These are phyloP conservation scores for Vesta saturnalis DNA, from an alignment of 2,888 invertebrate genomes.

Conservation along the genomic window DNA sequence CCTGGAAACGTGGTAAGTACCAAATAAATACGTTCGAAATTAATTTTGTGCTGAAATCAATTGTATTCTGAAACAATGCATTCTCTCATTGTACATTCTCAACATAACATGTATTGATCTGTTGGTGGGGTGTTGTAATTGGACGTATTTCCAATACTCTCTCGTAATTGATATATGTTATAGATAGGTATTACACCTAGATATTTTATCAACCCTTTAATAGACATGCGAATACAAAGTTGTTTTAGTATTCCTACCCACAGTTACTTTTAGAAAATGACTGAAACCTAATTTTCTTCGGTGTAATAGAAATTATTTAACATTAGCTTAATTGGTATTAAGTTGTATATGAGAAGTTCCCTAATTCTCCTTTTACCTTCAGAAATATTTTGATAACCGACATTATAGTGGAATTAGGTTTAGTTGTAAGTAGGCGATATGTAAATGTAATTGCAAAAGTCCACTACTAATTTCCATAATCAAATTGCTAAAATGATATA, in stretches of 20 bases:
- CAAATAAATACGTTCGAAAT: neutral
- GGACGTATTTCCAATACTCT: neutral
- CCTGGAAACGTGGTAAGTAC: neutral
- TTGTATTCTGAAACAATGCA: neutral
- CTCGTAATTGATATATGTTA: neutral
- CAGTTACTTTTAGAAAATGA: too few species aligned
- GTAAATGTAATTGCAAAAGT: neutral
- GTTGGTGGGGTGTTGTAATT: neutral
- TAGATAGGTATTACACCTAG: too few species aligned
- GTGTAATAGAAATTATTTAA: too few species aligned
- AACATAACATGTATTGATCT: neutral
- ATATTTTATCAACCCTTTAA: neutral
- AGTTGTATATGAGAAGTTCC: too few species aligned
- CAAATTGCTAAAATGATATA: neutral
- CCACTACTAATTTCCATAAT: neutral
- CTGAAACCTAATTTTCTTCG: too few species aligned
- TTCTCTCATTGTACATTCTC: neutral
- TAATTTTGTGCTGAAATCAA: neutral
- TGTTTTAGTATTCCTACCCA: too few species aligned
- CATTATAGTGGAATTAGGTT: neutral
- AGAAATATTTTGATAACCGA: neutral
- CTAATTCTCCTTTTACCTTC: neutral
- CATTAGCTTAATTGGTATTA: too few species aligned
- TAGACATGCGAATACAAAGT: neutral
- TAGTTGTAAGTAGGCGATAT: neutral